Conservation (phyloP, 1,140 invertebrate genomes). For the Triops cancriformis region DNA sequence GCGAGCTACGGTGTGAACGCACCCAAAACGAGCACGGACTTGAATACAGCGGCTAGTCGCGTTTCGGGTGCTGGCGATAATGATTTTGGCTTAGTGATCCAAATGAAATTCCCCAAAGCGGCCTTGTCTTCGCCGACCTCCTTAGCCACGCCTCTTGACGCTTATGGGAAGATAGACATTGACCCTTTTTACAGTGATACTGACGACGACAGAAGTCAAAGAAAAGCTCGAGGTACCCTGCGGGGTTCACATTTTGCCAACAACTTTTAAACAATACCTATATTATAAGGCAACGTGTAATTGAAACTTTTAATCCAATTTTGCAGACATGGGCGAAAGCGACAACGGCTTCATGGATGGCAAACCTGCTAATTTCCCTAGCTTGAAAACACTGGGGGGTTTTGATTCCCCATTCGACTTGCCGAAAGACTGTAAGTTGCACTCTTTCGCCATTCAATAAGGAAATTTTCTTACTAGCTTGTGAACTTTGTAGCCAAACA, state of each 20-base stretch:
- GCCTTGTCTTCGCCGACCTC: not conserved
- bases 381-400: slow-evolving; percentile 22
- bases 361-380: slow-evolving; percentile 19
- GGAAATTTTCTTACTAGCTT: not conserved
- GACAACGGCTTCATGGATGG: slow-evolving; percentile 22
- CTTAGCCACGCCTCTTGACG: not conserved
- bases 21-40: not conserved
- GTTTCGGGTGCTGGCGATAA: not conserved
- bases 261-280: too few relatives aligned
- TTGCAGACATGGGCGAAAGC: not conserved
- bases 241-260: too few relatives aligned
- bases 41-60: not conserved
- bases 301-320: not conserved
- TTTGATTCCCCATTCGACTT: slow-evolving; percentile 14
- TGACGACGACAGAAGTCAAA: not conserved
- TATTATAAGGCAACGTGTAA: not conserved
- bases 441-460: not conserved
- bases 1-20: not conserved
- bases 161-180: not conserved
- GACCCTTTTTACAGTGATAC: not conserved
- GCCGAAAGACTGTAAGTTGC: slow-evolving; percentile 7
- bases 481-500: not conserved
- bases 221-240: not conserved
- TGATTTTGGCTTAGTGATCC: not conserved
- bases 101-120: slow-evolving; percentile 1